Conservation (phyloP, 2,113 vertebrate species). For the crab-eating macaque (Macaca fascicularis) region DNA sequence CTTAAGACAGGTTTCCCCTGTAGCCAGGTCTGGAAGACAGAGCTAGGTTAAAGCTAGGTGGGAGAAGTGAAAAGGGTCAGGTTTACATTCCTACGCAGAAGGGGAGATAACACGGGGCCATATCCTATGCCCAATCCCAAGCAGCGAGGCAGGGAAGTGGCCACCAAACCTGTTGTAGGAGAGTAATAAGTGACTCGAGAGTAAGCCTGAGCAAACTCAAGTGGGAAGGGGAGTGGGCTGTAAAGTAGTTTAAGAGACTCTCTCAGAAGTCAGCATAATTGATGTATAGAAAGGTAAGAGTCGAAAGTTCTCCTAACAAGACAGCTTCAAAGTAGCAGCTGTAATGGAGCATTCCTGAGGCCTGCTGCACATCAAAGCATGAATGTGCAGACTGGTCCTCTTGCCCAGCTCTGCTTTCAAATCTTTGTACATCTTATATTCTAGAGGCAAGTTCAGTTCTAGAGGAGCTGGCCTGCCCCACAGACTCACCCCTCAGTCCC, state of each 20-base stretch:
- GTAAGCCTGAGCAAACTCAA: not conserved
- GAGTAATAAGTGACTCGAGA: not conserved
- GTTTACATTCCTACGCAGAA: slow-evolving; percentile 46
- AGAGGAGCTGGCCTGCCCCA: not conserved
- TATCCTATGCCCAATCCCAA: not conserved
- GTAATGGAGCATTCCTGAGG: not conserved
- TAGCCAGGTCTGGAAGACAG: not conserved
- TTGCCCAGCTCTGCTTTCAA: not conserved
- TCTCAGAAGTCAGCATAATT: slow-evolving; percentile 34
- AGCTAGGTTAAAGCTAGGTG: not conserved
- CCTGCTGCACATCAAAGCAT: not conserved
- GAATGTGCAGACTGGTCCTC: not conserved
- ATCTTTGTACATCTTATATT: too few relatives aligned
- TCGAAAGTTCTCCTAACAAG: not conserved
- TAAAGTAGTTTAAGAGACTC: not conserved
- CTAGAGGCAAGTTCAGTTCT: not conserved
- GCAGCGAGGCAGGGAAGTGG: not conserved
- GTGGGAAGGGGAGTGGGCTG: not conserved
- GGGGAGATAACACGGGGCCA: not conserved
- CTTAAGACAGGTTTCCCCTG: not conserved
- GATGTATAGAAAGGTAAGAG: not conserved
- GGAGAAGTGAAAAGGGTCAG: not conserved
- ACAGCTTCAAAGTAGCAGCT: not conserved
- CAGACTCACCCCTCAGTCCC: not conserved
- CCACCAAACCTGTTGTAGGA: not conserved